phyloP scores from a whole-genome alignment of 2,113 vertebrate genomes.

The Andinoacara biseriatus region DNA sequence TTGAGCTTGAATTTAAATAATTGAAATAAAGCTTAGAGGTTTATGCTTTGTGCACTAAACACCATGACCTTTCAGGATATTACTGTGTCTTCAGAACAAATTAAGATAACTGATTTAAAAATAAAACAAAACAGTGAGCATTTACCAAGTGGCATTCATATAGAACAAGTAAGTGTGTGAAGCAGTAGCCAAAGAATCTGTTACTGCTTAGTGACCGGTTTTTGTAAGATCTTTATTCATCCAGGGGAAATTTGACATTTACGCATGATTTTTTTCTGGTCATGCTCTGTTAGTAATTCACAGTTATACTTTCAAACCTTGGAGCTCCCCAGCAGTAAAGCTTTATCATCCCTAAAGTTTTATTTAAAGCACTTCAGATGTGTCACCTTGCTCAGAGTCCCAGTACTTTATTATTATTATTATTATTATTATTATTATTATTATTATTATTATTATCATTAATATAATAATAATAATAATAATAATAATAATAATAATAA shows the following conservation, averaged over 20 bases:
- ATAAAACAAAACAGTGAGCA: background rate
- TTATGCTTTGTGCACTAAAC: background rate
- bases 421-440: no score
- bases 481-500: no score
- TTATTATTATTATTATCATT: no score
- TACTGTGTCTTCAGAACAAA: background rate
- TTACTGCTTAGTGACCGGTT: background rate
- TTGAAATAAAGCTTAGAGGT: background rate
- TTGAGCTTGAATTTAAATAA: background rate
- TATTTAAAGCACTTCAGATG: background rate
- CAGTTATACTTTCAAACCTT: background rate
- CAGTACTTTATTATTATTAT: background rate
- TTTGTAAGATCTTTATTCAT: background rate
- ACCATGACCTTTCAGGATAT: background rate
- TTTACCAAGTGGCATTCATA: background rate
- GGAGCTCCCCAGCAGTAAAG: background rate
- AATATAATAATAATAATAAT: no score
- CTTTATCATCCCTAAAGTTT: background rate
- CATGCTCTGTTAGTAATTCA: slow-evolving; percentile 15
- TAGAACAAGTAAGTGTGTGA: background rate
- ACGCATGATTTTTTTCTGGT: background rate
- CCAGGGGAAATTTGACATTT: background rate
- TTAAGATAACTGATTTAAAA: background rate
- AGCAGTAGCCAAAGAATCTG: background rate
- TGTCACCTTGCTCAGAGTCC: background rate